Conservation (phyloP, 2,113 vertebrate genomes). For the Lagenorhynchus albirostris region DNA sequence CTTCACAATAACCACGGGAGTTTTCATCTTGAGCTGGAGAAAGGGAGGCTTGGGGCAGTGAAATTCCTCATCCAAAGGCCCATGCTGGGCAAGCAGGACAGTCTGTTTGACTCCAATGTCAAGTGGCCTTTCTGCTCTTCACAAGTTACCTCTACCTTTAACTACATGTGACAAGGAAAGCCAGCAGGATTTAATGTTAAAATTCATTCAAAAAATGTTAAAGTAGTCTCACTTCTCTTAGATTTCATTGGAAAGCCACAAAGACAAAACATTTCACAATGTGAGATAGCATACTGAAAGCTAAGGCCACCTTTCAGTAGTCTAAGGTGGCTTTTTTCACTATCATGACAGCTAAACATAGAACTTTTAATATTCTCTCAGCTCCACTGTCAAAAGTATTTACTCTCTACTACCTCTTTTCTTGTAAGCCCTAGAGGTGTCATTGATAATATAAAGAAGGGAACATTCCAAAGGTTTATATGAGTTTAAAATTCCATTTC, state of each 20-base stretch:
- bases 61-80: neutral
- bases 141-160: neutral
- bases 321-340: neutral
- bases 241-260: neutral
- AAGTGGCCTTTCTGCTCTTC: neutral
- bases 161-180: neutral
- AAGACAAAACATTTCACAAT: slow-evolving; percentile 12
- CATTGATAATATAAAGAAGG: slow-evolving; percentile 3
- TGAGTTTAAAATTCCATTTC: neutral
- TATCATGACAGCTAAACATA: neutral
- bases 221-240: neutral
- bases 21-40: neutral
- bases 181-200: slow-evolving; percentile 18
- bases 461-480: neutral
- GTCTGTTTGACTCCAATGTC: neutral
- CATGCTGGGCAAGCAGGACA: neutral
- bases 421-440: neutral
- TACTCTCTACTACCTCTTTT: neutral
- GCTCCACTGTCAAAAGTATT: slow-evolving; percentile 35
- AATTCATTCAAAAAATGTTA: slow-evolving; percentile 19
- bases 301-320: neutral
- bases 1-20: neutral
- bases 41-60: neutral
- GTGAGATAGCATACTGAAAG: neutral
- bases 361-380: slow-evolving; percentile 40